These are phyloP conservation scores for Cheilosia pagana DNA, from an alignment of 2,888 invertebrate genomes.

Conservation along the genomic window DNA sequence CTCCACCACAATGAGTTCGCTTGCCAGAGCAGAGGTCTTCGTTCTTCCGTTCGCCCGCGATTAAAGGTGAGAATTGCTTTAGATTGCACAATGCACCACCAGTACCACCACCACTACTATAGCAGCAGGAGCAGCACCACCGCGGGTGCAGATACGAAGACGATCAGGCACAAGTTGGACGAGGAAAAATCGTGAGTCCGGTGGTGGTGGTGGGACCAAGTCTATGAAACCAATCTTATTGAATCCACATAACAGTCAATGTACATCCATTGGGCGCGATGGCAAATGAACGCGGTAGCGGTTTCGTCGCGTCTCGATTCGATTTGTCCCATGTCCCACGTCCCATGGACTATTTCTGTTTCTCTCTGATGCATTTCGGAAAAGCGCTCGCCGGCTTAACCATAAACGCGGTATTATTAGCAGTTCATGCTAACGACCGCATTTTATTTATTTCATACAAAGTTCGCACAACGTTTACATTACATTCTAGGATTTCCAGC, in stretches of 20 bases:
- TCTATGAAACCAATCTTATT: slow-evolving; percentile 61
- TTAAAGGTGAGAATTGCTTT: slow-evolving; percentile 74
- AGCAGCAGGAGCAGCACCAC: neutral
- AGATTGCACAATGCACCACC: slow-evolving; percentile 68
- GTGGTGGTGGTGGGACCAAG: slow-evolving; percentile 32
- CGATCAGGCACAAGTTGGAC: slow-evolving; percentile 48
- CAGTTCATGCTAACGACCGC: slow-evolving; percentile 68
- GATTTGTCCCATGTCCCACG: slow-evolving; percentile 47
- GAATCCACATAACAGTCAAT: slow-evolving; percentile 69
- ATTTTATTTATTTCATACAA: slow-evolving; percentile 75
- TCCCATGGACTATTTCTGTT: neutral
- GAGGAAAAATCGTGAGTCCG: slow-evolving; percentile 72
- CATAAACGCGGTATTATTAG: slow-evolving; percentile 58
- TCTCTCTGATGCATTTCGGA: neutral
- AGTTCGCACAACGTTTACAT: slow-evolving; percentile 77
- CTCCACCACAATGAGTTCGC: slow-evolving; percentile 81
- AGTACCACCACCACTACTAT: neutral
- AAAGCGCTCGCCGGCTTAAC: slow-evolving; percentile 43
- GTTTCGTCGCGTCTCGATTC: slow-evolving; percentile 59
- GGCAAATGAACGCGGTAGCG: slow-evolving; percentile 69
- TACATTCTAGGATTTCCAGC: slow-evolving; percentile 73
- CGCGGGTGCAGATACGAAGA: slow-evolving; percentile 9
- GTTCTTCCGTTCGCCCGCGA: slow-evolving; percentile 61
- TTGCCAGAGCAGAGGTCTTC: slow-evolving; percentile 51
- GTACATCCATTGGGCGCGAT: slow-evolving; percentile 40